Conservation (phyloP, 2,113 vertebrate genomes). For the Aptenodytes patagonicus region DNA sequence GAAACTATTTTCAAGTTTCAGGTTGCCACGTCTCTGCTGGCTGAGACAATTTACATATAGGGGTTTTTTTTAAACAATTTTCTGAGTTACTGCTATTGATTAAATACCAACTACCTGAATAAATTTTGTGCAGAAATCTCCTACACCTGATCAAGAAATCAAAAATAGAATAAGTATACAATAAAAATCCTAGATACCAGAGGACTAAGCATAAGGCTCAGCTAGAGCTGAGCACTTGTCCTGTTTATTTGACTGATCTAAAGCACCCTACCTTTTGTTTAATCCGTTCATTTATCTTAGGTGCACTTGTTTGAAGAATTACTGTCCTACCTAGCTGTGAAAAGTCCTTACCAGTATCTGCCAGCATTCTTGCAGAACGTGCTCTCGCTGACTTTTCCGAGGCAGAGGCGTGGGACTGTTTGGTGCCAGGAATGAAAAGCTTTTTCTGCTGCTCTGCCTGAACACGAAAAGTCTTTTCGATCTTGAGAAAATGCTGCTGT, state of each 20-base stretch:
- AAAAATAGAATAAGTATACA: background rate
- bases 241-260: background rate
- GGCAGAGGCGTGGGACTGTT: background rate
- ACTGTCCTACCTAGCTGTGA: background rate
- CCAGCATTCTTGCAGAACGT: background rate
- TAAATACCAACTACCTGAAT: background rate
- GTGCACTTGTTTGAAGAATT: background rate
- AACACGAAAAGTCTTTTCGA: background rate
- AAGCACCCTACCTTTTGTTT: background rate
- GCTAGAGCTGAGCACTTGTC: background rate
- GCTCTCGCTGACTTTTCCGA: background rate
- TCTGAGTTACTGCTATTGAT: background rate
- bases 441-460: background rate
- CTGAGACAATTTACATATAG: background rate
- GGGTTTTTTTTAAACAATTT: background rate
- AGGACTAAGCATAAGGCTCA: background rate
- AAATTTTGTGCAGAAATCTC: background rate
- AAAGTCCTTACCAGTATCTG: background rate
- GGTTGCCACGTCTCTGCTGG: background rate
- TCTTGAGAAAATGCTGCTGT: background rate
- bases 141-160: background rate
- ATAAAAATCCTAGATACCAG: background rate
- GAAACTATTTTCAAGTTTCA: background rate
- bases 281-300: background rate
- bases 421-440: background rate